A percentile compares a stretch with the other conserved stretches of the same genome.
phyloP scores from a whole-genome alignment of 2,888 invertebrate genomes.

The Rhagonycha fulva region DNA sequence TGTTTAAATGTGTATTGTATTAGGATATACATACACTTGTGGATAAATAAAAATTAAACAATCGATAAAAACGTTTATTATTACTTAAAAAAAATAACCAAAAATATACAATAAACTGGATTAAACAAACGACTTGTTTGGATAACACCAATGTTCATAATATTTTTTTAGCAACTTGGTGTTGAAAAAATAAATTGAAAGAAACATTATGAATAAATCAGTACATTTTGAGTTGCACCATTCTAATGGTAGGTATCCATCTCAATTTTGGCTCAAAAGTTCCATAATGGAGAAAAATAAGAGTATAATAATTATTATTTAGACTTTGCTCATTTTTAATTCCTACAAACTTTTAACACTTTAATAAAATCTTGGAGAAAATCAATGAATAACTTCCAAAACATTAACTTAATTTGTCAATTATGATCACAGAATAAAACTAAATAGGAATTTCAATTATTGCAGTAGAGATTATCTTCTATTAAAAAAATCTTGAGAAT shows the following conservation, averaged over 20 bases:
- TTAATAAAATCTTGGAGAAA: neutral
- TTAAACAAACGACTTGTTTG: neutral
- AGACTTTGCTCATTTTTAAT: neutral
- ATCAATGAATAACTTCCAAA: neutral
- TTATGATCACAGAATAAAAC: neutral
- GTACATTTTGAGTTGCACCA: neutral
- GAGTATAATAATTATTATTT: neutral
- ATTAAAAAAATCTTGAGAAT: neutral
- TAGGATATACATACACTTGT: constrained; percentile 46
- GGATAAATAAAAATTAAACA: constrained; percentile 36
- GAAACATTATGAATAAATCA: neutral
- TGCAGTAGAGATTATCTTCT: neutral
- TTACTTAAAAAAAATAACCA: neutral
- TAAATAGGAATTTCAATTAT: neutral
- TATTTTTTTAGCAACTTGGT: no score
- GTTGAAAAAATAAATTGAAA: no score
- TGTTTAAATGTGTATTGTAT: constrained; percentile 53
- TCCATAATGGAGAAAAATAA: neutral
- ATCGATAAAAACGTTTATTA: neutral
- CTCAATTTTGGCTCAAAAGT: neutral
- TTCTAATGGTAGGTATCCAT: neutral
- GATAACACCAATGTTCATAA: neutral
- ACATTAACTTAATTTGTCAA: neutral
- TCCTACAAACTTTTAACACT: neutral
- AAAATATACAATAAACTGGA: neutral